Conservation (phyloP, 2,797 vertebrate genomes). For the Peromyscus eremicus region DNA sequence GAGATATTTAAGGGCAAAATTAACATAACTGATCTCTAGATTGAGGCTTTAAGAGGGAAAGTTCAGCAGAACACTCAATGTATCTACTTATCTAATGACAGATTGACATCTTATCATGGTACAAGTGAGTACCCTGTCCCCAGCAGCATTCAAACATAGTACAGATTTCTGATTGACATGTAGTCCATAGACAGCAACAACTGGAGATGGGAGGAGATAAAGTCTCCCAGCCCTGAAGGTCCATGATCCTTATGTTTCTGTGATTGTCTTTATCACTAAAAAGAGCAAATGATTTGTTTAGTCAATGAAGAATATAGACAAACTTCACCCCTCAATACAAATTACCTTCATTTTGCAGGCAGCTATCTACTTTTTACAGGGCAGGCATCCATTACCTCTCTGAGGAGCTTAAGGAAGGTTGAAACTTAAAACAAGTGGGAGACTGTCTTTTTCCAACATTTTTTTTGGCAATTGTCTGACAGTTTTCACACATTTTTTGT, state of each 20-base stretch:
- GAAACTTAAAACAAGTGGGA: conserved; percentile 23
- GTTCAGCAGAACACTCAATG: background rate
- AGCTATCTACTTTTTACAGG: conserved; percentile 72
- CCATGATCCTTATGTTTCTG: background rate
- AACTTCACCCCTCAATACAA: conserved; percentile 75
- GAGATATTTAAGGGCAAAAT: conserved; percentile 51
- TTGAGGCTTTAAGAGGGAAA: background rate
- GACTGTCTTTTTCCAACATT: background rate
- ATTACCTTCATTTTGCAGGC: conserved; percentile 73
- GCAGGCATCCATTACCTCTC: conserved; percentile 65
- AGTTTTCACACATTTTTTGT: background rate
- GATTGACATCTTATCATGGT: background rate
- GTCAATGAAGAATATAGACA: conserved; percentile 78
- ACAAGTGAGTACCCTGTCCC: conserved; percentile 44
- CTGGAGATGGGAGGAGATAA: conserved; percentile 10
- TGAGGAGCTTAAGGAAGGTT: conserved; percentile 14
- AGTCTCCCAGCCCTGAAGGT: background rate
- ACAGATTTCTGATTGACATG: conserved; percentile 47
- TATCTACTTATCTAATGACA: conserved; percentile 50
- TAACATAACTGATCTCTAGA: background rate
- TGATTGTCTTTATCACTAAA: conserved; percentile 58
- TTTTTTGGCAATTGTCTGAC: background rate
- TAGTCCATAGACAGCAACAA: background rate
- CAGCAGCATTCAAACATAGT: conserved; percentile 63
- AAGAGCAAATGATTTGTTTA: conserved; percentile 70